Evolutionary conservation across 92 coral and sea anemone species (phyloP).

Genomic region (Epizoanthus scotinus): DNA sequence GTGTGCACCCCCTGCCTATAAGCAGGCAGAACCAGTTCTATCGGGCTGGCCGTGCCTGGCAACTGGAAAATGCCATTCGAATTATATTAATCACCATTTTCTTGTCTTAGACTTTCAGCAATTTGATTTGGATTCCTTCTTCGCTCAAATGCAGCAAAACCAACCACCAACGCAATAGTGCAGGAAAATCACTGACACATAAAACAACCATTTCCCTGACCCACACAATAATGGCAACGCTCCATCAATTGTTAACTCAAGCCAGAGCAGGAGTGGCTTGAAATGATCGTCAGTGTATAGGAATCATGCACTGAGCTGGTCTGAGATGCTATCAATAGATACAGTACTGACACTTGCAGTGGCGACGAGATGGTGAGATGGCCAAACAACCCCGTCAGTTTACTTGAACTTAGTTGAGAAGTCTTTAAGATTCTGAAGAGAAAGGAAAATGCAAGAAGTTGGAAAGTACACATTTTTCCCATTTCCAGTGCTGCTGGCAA

Average conservation of each 20-base stretch:
- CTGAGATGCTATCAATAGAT: not conserved
- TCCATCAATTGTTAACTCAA: not conserved
- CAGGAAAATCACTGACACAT: not conserved
- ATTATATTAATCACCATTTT: not conserved
- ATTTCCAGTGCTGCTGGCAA: not conserved
- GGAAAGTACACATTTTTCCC: not conserved
- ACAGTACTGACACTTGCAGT: not conserved
- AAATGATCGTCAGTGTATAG: not conserved
- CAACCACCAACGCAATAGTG: slow-evolving; percentile 21
- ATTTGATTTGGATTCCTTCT: slow-evolving; percentile 35
- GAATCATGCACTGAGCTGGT: not conserved
- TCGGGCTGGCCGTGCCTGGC: too few species aligned
- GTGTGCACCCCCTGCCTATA: too few species aligned
- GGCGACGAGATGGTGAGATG: too few species aligned
- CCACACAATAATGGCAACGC: not conserved
- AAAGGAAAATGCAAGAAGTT: not conserved
- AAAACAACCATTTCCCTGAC: not conserved
- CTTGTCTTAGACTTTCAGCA: slow-evolving; percentile 24
- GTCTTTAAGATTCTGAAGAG: not conserved
- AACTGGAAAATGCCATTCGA: not conserved
- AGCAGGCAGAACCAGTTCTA: too few species aligned
- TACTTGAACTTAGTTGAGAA: not conserved
- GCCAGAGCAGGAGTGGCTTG: not conserved
- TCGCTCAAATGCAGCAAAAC: slow-evolving; percentile 30
- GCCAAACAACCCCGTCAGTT: not conserved